Evolutionary conservation across 2,797 vertebrate species (phyloP), one percentile per base, ranked within the genome.

Genomic region (Ceryle rudis): DNA sequence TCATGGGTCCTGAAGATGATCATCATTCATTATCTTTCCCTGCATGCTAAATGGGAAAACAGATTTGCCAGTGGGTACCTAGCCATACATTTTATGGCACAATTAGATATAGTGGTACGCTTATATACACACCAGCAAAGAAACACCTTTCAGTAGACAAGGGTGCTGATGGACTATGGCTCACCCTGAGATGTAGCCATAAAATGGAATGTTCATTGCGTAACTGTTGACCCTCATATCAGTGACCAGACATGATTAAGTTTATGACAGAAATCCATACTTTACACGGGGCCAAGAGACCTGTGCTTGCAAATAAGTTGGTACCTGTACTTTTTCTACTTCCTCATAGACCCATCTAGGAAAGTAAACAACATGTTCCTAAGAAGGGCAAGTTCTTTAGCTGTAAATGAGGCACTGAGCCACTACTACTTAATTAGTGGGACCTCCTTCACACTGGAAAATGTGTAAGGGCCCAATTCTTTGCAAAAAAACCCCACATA

Each of bases 311-410:
- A 71, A 79, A 4, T 42, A 44, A 47, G 58, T 10, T 77, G 17
- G 18, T 82, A n/a, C 22, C 44, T 74, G 37, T 49, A 35, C 44
- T 18, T 82, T 55, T 93, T 35, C 31, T n/a, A 90, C 64, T 83
- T 86, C 87, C 57, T 84, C 61, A 33, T 83, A 70, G 86, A 33
- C 20, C n/a, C 51, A 12, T 5, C 5, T 16, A 79, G 69, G 19
- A 42, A 87, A 96, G 62, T 57, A 88, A 94, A 89, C 69, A 72
- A 54, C n/a, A 33, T 31, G 20, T 82, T 86, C 77, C 85, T 39
- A 73, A 65, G 77, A 92, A 87, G 5, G 7, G 19, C 31, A 88
- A 54, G 13, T 64, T 54, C 23, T 60, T 44, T 18, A 64, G 18
- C 12, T 64, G 11, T 37, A 62, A 62, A 49, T 22, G 21, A 66